These are phyloP conservation scores for Tauraco erythrolophus DNA, from an alignment of 2,113 vertebrate genomes.

Conservation along the genomic window DNA sequence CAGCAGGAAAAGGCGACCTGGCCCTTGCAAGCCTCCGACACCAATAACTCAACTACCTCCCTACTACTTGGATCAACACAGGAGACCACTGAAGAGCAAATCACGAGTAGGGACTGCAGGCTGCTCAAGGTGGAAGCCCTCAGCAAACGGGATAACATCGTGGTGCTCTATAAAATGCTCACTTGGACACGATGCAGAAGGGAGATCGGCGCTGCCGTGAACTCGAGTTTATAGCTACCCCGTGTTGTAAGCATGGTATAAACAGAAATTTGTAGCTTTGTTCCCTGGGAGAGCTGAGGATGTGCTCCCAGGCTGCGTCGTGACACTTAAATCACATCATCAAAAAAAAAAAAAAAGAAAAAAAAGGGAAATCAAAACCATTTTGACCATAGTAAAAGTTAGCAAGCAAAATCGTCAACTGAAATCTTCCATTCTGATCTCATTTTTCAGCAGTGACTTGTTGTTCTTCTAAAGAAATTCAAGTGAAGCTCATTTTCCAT, in stretches of 20 bases:
- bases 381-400: not conserved
- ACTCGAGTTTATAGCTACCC: not conserved
- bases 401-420: not conserved
- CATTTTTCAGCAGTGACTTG: not conserved
- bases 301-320: not conserved
- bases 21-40: not conserved
- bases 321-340: not conserved
- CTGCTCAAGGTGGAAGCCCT: not conserved
- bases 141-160: not conserved
- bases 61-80: fast-evolving
- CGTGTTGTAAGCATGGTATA: not conserved
- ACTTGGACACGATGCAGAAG: not conserved
- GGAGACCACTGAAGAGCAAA: not conserved
- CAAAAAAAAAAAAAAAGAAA: not conserved
- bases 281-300: not conserved
- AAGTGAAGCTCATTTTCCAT: not conserved
- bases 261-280: not conserved
- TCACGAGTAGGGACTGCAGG: fast-evolving
- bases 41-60: not conserved
- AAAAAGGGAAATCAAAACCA: not conserved
- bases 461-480: not conserved
- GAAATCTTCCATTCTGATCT: not conserved
- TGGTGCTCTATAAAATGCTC: too few species aligned
- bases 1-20: not conserved
- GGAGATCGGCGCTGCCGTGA: not conserved